Percentiles rank a stretch among this genome's conserved stretches.
phyloP scores from a whole-genome alignment of 1,140 invertebrate species.

The Ridgeia piscesae region DNA sequence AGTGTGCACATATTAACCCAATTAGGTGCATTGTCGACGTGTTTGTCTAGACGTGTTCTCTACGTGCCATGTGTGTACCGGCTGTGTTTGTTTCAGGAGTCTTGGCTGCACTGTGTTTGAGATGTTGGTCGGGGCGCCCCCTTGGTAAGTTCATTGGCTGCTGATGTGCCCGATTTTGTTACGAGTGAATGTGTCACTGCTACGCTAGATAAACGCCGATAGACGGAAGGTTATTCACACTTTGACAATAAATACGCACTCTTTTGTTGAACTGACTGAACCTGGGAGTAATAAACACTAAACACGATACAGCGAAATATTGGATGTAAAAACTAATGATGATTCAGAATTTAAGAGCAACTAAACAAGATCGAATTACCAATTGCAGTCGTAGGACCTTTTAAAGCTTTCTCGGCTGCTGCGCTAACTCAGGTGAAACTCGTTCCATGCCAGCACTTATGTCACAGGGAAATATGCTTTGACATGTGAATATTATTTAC shows the following conservation, averaged over 20 bases:
- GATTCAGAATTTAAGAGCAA: background rate
- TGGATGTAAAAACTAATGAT: background rate
- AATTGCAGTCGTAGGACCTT: too few species aligned
- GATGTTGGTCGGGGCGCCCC: slow-evolving; percentile 55
- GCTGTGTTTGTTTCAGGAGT: slow-evolving; percentile 39
- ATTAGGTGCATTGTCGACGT: background rate
- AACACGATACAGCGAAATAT: too few species aligned
- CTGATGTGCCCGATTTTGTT: background rate
- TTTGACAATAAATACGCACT: too few species aligned
- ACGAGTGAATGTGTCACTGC: background rate
- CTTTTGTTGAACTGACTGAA: too few species aligned
- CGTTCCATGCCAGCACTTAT: too few species aligned
- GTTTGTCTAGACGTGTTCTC: background rate
- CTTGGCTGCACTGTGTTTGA: slow-evolving; percentile 58
- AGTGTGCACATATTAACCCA: background rate
- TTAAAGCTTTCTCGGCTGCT: too few species aligned
- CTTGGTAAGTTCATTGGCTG: slow-evolving; percentile 42
- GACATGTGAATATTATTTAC: too few species aligned
- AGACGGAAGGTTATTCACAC: too few species aligned
- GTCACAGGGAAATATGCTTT: too few species aligned
- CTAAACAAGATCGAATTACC: background rate
- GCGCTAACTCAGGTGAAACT: too few species aligned
- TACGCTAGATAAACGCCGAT: background rate
- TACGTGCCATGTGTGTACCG: background rate
- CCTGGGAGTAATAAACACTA: too few species aligned